A percentile compares a stretch with the other conserved stretches of the same genome.
Conservation (phyloP, 2,888 invertebrate genomes). For the Eilema sororculum region DNA sequence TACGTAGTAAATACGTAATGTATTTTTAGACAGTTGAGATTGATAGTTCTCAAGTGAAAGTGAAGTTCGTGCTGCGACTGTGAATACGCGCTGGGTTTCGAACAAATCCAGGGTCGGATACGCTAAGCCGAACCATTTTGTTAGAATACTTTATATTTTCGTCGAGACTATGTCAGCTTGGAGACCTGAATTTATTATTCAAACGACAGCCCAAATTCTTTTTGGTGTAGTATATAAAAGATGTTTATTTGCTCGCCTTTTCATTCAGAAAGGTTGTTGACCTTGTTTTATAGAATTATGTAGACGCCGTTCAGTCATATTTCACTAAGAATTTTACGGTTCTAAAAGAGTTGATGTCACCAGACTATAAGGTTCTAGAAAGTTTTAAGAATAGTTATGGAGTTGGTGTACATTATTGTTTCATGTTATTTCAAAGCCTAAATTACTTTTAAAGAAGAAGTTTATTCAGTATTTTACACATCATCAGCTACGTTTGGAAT, state of each 20-base stretch:
- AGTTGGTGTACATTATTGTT: background rate
- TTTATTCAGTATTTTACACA: background rate
- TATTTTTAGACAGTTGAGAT: constrained; percentile 69
- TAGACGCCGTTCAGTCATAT: constrained; percentile 46
- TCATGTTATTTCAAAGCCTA: background rate
- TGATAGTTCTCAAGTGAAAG: constrained; percentile 76
- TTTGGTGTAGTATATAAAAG: constrained; percentile 40
- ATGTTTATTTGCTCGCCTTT: constrained; percentile 51
- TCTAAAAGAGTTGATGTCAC: constrained; percentile 18
- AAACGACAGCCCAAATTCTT: constrained; percentile 46
- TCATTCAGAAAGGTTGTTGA: constrained; percentile 55
- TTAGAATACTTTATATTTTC: constrained; percentile 43
- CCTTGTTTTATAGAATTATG: constrained; percentile 54
- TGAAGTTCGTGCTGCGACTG: constrained; percentile 69
- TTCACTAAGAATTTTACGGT: constrained; percentile 39
- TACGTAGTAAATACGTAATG: constrained; percentile 54
- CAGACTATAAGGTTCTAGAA: constrained; percentile 23
- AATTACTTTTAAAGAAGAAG: background rate
- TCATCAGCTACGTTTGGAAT: too few species aligned
- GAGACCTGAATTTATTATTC: constrained; percentile 51
- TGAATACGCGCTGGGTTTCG: constrained; percentile 57
- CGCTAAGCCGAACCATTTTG: constrained; percentile 40
- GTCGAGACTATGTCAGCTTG: constrained; percentile 33
- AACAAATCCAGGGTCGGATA: constrained; percentile 57
- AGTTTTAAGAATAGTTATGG: constrained; percentile 7